These are phyloP conservation scores for Hemaris fuciformis DNA, from an alignment of 2,888 invertebrate genomes.

Conservation along the genomic window DNA sequence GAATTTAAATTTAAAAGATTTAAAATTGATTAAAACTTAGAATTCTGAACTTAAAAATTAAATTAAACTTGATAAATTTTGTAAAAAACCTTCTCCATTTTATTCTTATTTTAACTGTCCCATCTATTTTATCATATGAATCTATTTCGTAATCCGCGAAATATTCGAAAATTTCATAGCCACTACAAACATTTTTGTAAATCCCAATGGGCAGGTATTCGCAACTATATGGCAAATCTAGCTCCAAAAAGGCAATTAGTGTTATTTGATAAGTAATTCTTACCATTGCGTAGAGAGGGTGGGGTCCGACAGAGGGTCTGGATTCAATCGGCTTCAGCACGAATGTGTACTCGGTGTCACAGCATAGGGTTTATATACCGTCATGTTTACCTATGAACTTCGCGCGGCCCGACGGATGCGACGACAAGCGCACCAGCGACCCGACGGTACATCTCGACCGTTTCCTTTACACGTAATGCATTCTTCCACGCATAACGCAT, in stretches of 20 bases:
- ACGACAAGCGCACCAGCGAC: neutral
- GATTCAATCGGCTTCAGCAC: conserved; percentile 58
- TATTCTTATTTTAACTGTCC: too few species aligned
- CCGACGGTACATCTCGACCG: neutral
- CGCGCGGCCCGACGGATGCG: conserved; percentile 51
- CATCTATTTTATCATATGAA: too few species aligned
- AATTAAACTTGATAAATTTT: too few species aligned
- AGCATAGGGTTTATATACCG: conserved; percentile 74
- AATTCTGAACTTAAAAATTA: too few species aligned
- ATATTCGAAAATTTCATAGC: too few species aligned
- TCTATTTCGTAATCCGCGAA: too few species aligned
- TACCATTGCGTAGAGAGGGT: conserved; percentile 48
- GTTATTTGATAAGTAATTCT: conserved; percentile 27
- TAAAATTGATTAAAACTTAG: too few species aligned
- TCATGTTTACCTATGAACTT: conserved; percentile 79
- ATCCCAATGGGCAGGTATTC: too few species aligned
- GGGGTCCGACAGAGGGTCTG: conserved; percentile 43
- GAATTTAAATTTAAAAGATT: too few species aligned
- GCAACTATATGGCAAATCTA: too few species aligned
- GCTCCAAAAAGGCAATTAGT: neutral
- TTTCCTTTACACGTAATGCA: neutral
- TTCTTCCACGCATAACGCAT: conserved; percentile 22
- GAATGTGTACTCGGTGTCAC: conserved; percentile 72
- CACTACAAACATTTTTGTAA: too few species aligned
- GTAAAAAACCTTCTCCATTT: too few species aligned